phyloP scores from a whole-genome alignment of 1,140 invertebrate species.

The Diachasmimorpha longicaudata region DNA sequence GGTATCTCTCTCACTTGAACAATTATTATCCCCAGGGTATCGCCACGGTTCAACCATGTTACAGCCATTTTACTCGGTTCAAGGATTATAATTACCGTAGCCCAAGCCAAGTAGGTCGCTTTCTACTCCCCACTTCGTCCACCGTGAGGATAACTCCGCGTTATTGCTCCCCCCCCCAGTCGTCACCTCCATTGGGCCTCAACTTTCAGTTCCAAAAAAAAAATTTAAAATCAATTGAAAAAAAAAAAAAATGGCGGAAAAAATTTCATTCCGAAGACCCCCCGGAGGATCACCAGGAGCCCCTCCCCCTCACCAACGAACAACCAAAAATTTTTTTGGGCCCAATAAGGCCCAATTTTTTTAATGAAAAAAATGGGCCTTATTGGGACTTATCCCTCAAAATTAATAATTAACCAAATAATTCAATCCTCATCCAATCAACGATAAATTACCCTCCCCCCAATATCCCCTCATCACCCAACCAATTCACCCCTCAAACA shows the following conservation, averaged over 20 bases:
- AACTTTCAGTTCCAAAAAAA: neutral
- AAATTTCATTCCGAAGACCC: too few relatives aligned
- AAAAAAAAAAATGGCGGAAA: neutral
- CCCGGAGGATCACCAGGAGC: too few relatives aligned
- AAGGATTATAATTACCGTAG: slow-evolving; percentile 58
- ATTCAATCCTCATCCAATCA: too few relatives aligned
- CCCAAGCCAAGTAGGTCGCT: slow-evolving; percentile 54
- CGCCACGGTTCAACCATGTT: neutral
- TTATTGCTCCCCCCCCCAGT: neutral
- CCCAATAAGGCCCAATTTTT: too few relatives aligned
- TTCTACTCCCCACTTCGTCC: slow-evolving; percentile 42
- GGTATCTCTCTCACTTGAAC: neutral
- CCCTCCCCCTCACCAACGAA: too few relatives aligned
- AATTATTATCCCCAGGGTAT: neutral
- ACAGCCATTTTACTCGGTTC: slow-evolving; percentile 46
- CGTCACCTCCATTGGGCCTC: neutral
- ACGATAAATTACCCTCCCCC: too few relatives aligned
- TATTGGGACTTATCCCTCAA: too few relatives aligned
- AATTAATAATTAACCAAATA: too few relatives aligned
- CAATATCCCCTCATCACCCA: too few relatives aligned
- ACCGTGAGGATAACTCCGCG: neutral
- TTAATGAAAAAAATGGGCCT: too few relatives aligned
- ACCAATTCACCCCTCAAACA: too few relatives aligned
- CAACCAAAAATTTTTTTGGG: too few relatives aligned
- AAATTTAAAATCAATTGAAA: neutral